Conservation (phyloP, 2,113 vertebrate genomes). For the Cinclus cinclus region DNA sequence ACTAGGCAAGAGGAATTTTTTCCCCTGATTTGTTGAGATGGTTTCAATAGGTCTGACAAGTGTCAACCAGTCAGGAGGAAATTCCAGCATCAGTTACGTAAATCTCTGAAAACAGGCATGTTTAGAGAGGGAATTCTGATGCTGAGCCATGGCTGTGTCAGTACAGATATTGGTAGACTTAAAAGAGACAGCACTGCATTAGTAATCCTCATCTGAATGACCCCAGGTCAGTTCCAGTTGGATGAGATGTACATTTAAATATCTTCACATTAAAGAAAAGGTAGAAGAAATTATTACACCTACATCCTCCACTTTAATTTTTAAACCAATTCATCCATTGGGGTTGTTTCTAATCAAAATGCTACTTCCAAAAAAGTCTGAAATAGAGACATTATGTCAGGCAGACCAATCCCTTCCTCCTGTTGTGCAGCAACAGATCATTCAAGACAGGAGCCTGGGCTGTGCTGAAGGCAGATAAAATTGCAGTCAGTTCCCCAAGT, state of each 20-base stretch:
- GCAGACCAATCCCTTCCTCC: not conserved
- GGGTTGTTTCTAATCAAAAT: not conserved
- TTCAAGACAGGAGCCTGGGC: not conserved
- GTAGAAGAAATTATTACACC: not conserved
- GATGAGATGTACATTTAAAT: not conserved
- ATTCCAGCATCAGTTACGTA: conserved; percentile 36
- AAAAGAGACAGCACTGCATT: not conserved
- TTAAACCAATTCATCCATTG: not conserved
- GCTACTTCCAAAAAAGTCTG: not conserved
- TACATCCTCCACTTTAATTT: not conserved
- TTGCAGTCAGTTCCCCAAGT: conserved; percentile 1
- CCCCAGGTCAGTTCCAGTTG: conserved; percentile 4
- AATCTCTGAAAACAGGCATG: not conserved
- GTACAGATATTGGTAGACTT: not conserved
- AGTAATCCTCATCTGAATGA: not conserved
- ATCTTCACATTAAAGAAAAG: not conserved
- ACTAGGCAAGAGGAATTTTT: not conserved
- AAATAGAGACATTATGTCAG: not conserved
- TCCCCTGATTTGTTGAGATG: not conserved
- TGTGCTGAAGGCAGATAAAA: conserved; percentile 1
- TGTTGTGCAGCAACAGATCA: not conserved
- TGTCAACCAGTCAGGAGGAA: conserved; percentile 32
- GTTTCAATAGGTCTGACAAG: conserved; percentile 24
- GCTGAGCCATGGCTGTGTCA: not conserved
- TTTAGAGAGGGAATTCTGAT: not conserved